Evolutionary conservation across 2,888 invertebrate species (phyloP).

Genomic region (Caenorhabditis japonica): DNA sequence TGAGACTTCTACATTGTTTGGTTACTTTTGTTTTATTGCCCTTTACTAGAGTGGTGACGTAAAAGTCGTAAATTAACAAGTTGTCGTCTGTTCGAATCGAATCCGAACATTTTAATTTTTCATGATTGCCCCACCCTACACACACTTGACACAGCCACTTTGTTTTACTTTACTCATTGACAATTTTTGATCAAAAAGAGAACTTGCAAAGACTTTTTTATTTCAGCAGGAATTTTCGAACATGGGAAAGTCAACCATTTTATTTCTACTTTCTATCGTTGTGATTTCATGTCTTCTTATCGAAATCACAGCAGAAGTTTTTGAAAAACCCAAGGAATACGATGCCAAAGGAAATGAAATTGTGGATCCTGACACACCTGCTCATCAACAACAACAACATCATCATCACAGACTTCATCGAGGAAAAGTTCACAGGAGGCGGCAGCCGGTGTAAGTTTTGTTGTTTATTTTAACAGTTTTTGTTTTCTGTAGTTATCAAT

Average conservation of each 20-base stretch:
- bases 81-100: constrained; percentile 7
- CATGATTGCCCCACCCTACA: too few species aligned
- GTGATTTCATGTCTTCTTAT: background rate
- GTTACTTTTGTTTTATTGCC: too few species aligned
- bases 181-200: too few species aligned
- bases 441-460: constrained; percentile 36
- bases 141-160: background rate
- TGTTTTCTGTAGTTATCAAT: too few species aligned
- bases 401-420: constrained; percentile 19
- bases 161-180: background rate
- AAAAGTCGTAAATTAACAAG: constrained; percentile 37
- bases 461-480: background rate
- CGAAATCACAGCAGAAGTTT: constrained; percentile 21
- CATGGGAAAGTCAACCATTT: too few species aligned
- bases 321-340: background rate
- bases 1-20: too few species aligned
- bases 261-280: too few species aligned
- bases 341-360: background rate
- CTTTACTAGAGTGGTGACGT: background rate
- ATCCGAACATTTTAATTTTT: constrained; percentile 13
- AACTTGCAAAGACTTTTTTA: too few species aligned
- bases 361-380: constrained; percentile 4
- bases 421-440: constrained; percentile 23
- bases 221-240: too few species aligned
- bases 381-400: constrained; percentile 24